These are phyloP conservation scores for Syritta pipiens DNA, from an alignment of 2,888 invertebrate species.

Conservation along the genomic window DNA sequence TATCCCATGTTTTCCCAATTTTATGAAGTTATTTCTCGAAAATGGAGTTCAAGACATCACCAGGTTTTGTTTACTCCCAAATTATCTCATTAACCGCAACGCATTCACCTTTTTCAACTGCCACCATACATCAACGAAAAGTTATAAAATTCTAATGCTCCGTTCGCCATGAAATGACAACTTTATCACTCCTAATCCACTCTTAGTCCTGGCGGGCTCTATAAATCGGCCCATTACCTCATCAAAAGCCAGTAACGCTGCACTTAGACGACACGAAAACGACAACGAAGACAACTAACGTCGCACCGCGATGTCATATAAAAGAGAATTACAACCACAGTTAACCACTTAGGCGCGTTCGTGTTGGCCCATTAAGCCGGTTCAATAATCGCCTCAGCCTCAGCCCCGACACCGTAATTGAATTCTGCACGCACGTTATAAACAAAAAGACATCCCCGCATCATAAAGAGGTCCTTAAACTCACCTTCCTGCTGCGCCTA, in stretches of 20 bases:
- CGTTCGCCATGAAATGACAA: not conserved
- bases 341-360: conserved; percentile 23
- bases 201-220: no score
- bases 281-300: no score
- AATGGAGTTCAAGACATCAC: no score
- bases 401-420: conserved; percentile 59
- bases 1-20: no score
- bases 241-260: conserved; percentile 23
- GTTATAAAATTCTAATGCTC: not conserved
- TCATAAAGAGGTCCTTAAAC: conserved; percentile 39
- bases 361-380: conserved; percentile 40
- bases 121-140: no score
- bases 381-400: conserved; percentile 39
- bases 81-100: no score
- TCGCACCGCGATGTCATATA: conserved; percentile 16
- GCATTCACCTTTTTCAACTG: no score
- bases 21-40: no score
- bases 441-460: conserved; percentile 11
- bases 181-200: not conserved
- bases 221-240: conserved; percentile 7
- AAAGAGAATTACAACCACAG: conserved; percentile 21
- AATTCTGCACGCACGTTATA: conserved; percentile 33
- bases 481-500: conserved; percentile 23
- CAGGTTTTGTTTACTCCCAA: no score
- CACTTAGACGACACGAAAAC: no score